Base-by-base conservation (phyloP, 23 tunicate genomes). In the Corella eumyota region DNA sequence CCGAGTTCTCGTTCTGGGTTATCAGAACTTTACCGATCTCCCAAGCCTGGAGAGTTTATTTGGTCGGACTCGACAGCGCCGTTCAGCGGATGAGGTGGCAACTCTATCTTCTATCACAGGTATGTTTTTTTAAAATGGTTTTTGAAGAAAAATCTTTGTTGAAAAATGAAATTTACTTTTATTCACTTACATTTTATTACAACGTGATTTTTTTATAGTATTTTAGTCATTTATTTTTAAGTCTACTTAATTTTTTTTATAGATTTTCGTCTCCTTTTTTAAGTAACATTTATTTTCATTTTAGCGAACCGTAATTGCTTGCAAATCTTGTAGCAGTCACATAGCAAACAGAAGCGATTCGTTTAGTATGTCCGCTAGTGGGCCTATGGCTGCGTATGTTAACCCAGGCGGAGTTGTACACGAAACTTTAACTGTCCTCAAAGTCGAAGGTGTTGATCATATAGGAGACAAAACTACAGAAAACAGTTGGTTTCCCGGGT, bases 401-500 rank as follows among this genome's bases (percentile, higher is more conserved):
- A 88, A 88, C 71, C 95, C 96, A 0, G 86, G 76, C 19, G 96
- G 88, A 30, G 74, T 72, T 24, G 78, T 78, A 17, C 96, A 88
- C 38, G 96, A 88, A 56, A 88, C 96, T 21, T 58, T 88, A 61
- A 88, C 96, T 22, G 59, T 88, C 5, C 62, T 78, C 68, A 66
- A 66, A 31, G 69, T 76, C 0, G 32, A 66, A 24, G 66, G 77
- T 26, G n/a, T 88, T 7, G 2, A 5, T 25, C 71, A 35, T 13
- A 68, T 58, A 0, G 86, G 90, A 0, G 24, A 59, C 25, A 59
- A 68, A 34, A 60, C 88, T 24, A 67, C 80, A 30, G 88, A 78
- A 21, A 65, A 78, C 47, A 78, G 88, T 48, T 88, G 96, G 96
- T 88, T 88, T 78, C 96, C 96, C 1, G 96, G 95, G 95, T 86